These are phyloP conservation scores for Coenonympha arcania DNA, from an alignment of 2,888 invertebrate species.

Conservation along the genomic window DNA sequence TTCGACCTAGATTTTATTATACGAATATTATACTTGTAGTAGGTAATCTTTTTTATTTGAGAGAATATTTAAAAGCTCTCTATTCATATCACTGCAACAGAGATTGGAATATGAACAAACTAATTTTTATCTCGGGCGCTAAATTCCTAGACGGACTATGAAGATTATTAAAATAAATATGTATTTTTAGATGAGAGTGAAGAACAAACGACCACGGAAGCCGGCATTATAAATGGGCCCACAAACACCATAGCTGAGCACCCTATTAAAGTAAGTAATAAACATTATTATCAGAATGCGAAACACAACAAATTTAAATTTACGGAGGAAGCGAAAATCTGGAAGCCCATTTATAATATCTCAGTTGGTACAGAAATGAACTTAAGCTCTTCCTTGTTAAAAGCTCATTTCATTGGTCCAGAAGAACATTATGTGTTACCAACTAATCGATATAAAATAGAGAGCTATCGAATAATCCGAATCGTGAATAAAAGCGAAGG, in stretches of 20 bases:
- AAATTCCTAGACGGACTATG: background rate
- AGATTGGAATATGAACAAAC: background rate
- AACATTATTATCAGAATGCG: slow-evolving; percentile 8
- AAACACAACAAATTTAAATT: slow-evolving; percentile 3
- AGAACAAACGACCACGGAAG: background rate
- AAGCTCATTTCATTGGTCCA: background rate
- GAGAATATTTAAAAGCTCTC: background rate
- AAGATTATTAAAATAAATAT: background rate
- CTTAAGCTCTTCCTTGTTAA: background rate
- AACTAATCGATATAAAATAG: background rate
- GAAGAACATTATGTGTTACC: background rate
- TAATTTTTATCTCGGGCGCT: background rate
- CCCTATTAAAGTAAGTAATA: slow-evolving; percentile 4
- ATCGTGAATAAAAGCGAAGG: no score
- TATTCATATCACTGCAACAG: background rate
- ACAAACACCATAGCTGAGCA: slow-evolving; percentile 12
- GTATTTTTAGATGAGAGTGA: background rate
- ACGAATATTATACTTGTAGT: background rate
- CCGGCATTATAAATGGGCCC: background rate
- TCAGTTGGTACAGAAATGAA: background rate
- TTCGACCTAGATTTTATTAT: no score
- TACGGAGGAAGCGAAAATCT: background rate
- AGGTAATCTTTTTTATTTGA: background rate
- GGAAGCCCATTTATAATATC: background rate
- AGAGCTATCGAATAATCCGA: no score